These are phyloP conservation scores for Tangara arthus DNA, from an alignment of 2,797 vertebrate genomes.

Conservation along the genomic window DNA sequence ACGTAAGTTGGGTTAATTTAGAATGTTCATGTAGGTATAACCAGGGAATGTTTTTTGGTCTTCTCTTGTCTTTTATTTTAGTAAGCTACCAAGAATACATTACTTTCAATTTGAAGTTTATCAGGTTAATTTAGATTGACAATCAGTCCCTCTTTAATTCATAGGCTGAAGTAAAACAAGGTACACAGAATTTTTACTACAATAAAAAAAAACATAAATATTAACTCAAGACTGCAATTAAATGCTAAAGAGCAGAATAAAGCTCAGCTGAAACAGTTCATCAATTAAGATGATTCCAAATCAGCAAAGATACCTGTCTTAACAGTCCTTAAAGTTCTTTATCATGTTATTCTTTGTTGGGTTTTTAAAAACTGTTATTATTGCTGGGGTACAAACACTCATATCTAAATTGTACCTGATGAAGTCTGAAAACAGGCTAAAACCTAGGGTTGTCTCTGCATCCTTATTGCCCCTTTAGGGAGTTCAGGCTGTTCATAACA, in stretches of 20 bases:
- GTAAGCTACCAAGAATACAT: background rate
- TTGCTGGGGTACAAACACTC: background rate
- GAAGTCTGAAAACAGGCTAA: background rate
- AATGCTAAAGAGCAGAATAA: background rate
- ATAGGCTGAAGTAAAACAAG: background rate
- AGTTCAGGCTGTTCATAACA: background rate
- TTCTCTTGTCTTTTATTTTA: background rate
- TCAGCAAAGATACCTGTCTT: background rate
- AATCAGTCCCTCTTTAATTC: background rate
- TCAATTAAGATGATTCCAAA: background rate
- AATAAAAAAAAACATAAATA: background rate
- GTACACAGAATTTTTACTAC: background rate
- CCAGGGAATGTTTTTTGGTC: background rate
- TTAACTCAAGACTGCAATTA: background rate
- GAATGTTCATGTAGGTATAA: background rate
- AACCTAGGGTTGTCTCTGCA: background rate
- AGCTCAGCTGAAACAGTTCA: background rate
- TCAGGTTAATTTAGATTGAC: background rate
- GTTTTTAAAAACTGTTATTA: background rate
- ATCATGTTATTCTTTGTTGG: background rate
- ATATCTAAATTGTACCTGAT: background rate
- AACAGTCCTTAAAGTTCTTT: background rate
- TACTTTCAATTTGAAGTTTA: background rate
- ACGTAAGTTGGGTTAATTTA: background rate
- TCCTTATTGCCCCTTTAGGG: background rate